Evolutionary conservation across 2,888 invertebrate genomes (phyloP), one percentile per base, ranked within the genome.

Genomic region (Corythucha ciliata): DNA sequence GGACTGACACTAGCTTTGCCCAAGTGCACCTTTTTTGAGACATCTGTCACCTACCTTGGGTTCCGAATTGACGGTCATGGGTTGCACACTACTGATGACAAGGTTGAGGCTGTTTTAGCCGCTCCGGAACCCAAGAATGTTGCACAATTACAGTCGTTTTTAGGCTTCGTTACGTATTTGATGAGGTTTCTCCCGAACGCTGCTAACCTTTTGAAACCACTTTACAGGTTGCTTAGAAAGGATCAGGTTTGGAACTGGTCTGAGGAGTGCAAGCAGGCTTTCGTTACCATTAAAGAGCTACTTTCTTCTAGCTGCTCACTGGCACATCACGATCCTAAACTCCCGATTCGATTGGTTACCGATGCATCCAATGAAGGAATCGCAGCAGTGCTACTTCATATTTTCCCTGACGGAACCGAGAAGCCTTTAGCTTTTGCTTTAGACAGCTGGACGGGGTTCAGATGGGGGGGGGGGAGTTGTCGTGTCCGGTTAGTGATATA

Each of bases 1-100:
- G 48, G 48, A 14, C 24, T 48, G 8, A 48, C 40, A 16, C 18
- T 48, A 2, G 8, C 48, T 2, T 39, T 40, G 22, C 4, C 14
- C 2, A 40, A 40, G 18, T 48, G 48, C 32, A 41, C n/a, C 3
- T 12, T 48, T 21, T 39, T 39, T 21, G 3, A 40, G 18, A 20
- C 20, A 1, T 40, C 40, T 1, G 3, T 48, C 2, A 21, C 21
- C 12, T 48, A 48, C 16, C 21, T 40, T 10, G 41, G 49, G 10
- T 49, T 18, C 7, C 8, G 42, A 7, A 49, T 49, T 27, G 52
- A 47, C 24, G 47, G 20, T 12, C 5, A 36, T 18, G 52, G 52
- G n/a, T 16, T 52, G 10, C 52, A 52, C 39, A 36, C 37, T 8
- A 47, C 45, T 39, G 52, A 52, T 12, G 37, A 36, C 3, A 45